Percentiles rank a stretch among this genome's conserved stretches.
Evolutionary conservation across 2,888 invertebrate species (phyloP).

Genomic region (Augiades crinisus): DNA sequence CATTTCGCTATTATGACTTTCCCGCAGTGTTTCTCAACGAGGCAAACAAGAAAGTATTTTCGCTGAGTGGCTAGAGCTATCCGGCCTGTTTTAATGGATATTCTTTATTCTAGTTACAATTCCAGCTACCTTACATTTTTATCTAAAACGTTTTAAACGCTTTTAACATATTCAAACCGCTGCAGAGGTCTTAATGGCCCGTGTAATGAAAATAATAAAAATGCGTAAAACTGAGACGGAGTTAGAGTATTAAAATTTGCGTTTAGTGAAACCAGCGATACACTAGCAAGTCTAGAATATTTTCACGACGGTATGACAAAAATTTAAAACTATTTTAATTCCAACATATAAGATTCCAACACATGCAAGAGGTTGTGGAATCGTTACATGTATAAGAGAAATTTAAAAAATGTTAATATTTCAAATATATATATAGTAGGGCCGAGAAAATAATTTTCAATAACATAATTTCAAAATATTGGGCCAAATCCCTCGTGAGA

Average conservation of each 20-base stretch:
- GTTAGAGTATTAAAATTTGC: neutral
- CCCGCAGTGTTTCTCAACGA: constrained; percentile 35
- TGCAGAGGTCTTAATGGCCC: neutral
- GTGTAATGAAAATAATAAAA: neutral
- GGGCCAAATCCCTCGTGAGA: neutral
- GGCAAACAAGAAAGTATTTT: constrained; percentile 44
- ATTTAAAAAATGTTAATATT: no score
- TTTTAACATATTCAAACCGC: neutral
- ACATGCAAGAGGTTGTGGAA: no score
- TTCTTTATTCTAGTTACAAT: constrained; percentile 1
- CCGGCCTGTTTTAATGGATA: constrained; percentile 13
- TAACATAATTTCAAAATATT: neutral
- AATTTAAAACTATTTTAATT: no score
- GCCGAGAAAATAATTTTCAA: neutral
- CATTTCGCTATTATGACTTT: constrained; percentile 44
- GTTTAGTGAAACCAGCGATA: no score
- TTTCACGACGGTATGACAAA: no score
- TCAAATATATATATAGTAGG: no score
- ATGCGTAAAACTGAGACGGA: neutral
- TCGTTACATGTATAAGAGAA: no score
- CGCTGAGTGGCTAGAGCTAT: constrained; percentile 33
- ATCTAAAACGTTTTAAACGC: neutral
- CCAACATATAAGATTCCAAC: no score
- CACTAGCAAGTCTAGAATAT: no score
- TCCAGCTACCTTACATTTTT: neutral